Conservation (phyloP, 2,888 invertebrate genomes). For the Diplolepis rosae region DNA sequence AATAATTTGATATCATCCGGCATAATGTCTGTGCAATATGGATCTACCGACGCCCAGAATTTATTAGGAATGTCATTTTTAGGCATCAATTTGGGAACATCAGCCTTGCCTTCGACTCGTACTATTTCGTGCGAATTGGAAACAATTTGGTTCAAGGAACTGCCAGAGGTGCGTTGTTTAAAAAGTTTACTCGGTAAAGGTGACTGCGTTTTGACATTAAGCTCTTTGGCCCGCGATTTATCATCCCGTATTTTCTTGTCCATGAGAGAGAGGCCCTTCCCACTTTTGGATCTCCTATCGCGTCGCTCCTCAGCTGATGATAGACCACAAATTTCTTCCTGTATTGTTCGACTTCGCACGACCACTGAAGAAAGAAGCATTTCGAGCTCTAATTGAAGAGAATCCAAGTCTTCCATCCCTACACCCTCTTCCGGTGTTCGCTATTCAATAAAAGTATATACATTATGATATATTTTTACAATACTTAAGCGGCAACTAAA, state of each 20-base stretch:
- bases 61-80: constrained; percentile 96
- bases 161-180: constrained; percentile 64
- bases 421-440: constrained; percentile 85
- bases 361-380: constrained; percentile 88
- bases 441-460: constrained; percentile 56
- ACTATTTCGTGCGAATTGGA: constrained; percentile 69
- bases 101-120: constrained; percentile 76
- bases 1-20: constrained; percentile 87
- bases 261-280: constrained; percentile 64
- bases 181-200: constrained; percentile 67
- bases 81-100: constrained; percentile 82
- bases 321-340: constrained; percentile 82
- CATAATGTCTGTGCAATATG: constrained; percentile 92
- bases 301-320: constrained; percentile 79
- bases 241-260: constrained; percentile 68
- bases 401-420: constrained; percentile 91
- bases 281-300: constrained; percentile 74
- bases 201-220: constrained; percentile 66
- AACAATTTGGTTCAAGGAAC: constrained; percentile 59
- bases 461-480: not conserved
- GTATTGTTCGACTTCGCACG: constrained; percentile 85
- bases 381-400: constrained; percentile 90
- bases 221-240: constrained; percentile 62
- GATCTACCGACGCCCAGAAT: constrained; percentile 96
- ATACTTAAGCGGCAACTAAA: not conserved